Evolutionary conservation across 2,888 invertebrate species (phyloP).

Genomic region (Terebella lapidaria): DNA sequence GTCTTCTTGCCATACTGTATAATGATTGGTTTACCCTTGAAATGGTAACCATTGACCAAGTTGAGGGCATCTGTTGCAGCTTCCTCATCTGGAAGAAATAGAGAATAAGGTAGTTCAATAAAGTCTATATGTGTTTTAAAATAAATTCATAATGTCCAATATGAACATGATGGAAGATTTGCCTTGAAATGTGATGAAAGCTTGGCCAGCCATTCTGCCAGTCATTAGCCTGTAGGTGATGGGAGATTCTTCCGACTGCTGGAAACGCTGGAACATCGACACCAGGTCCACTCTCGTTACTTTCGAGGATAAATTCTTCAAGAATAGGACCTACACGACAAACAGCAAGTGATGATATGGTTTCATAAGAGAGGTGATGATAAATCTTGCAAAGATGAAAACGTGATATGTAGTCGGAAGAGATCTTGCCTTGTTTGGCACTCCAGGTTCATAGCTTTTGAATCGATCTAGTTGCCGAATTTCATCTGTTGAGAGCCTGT

Average conservation of each 20-base stretch:
- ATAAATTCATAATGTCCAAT: background rate
- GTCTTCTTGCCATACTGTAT: slow-evolving; percentile 41
- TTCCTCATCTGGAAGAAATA: slow-evolving; percentile 28
- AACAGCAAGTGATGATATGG: background rate
- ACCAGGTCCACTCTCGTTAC: background rate
- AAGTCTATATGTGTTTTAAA: background rate
- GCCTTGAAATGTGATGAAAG: background rate
- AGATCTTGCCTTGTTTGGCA: background rate
- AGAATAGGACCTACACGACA: background rate
- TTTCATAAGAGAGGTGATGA: no score
- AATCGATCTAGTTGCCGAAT: background rate
- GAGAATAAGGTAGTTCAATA: no score
- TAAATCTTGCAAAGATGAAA: background rate
- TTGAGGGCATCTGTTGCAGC: slow-evolving; percentile 30
- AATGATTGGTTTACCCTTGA: slow-evolving; percentile 41
- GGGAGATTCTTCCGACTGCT: background rate
- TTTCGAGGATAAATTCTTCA: background rate
- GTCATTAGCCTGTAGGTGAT: background rate
- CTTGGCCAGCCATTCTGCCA: background rate
- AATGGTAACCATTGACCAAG: slow-evolving; percentile 39
- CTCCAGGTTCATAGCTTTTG: background rate
- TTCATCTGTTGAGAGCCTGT: background rate
- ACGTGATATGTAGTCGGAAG: background rate
- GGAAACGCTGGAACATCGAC: background rate
- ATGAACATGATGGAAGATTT: background rate